Conservation (phyloP, 2,888 invertebrate genomes). For the Rhyacophila evoluta region DNA sequence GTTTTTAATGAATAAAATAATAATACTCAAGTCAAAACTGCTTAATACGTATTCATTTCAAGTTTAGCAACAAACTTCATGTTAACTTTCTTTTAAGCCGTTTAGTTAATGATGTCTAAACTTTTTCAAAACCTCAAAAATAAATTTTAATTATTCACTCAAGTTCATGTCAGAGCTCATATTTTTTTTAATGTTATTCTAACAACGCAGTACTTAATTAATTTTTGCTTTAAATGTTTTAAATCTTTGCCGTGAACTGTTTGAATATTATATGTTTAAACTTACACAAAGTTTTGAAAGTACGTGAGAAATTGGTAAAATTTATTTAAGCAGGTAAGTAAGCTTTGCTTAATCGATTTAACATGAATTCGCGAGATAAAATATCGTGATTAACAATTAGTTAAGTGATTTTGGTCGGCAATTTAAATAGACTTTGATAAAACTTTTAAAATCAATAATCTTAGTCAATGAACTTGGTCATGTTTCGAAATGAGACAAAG, state of each 20-base stretch:
- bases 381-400: background rate
- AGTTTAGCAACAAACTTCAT: background rate
- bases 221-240: background rate
- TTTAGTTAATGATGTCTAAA: background rate
- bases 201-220: background rate
- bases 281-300: background rate
- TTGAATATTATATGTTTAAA: background rate
- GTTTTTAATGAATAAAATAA: too few relatives aligned
- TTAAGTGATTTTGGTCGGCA: background rate
- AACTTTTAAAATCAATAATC: background rate
- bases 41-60: too few relatives aligned
- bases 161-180: background rate
- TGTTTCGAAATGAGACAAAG: too few relatives aligned
- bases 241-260: background rate
- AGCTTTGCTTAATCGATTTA: background rate
- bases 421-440: background rate
- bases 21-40: too few relatives aligned
- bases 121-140: background rate
- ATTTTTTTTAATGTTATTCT: background rate
- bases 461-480: too few relatives aligned
- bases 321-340: background rate
- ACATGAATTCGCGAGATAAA: background rate
- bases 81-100: background rate
- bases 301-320: background rate
- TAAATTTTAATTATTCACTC: background rate